Base-by-base conservation (phyloP, 2,113 vertebrate genomes). In the Vidua macroura region DNA sequence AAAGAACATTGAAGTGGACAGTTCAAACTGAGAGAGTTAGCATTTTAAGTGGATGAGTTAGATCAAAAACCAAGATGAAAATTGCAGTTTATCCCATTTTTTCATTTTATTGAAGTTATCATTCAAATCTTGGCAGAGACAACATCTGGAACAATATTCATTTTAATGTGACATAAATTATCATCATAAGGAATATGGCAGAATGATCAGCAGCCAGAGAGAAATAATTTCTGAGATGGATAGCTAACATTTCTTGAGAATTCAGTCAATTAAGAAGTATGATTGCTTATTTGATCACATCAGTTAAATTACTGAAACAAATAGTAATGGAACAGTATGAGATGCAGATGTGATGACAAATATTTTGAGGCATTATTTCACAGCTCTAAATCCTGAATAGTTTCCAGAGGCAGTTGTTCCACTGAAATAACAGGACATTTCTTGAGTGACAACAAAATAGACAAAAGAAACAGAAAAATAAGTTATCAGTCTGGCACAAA, bases 231-330 rank as follows among this genome's bases (percentile, higher is more conserved):
- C 66, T 85, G 82, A 87, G 78, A 63, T 52, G 17, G 72, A 89
- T 90, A 83, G 48, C 79, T 83, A 85, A 92, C 41, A 55, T 78
- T 93, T 91, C 46, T 91, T 85, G 62, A 79, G 39, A 92, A 83
- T 91, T 95, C 70, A 62, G 63, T 85, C 6, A 2, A 44, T 91
- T 86, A 85, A 62, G 75, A 91, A 77, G 19, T 74, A 63, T 73
- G 52, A 83, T 92, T 92, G 84, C 48, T 89, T 94, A 80, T 91
- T 90, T 77, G 84, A 79, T 91, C 63, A 55, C 46, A 89, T 77
- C 48, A 90, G 33, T 86, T 95, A 70, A 92, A 93, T 91, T 88
- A 77, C 55, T 83, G 72, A 80, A 95, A 95, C 63, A 95, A 94
- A 80, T 58, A 83, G 28, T 67, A 80, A 63, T 70, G 33, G 43